Conservation (phyloP, 2,113 vertebrate genomes). For the Desmodus rotundus region DNA sequence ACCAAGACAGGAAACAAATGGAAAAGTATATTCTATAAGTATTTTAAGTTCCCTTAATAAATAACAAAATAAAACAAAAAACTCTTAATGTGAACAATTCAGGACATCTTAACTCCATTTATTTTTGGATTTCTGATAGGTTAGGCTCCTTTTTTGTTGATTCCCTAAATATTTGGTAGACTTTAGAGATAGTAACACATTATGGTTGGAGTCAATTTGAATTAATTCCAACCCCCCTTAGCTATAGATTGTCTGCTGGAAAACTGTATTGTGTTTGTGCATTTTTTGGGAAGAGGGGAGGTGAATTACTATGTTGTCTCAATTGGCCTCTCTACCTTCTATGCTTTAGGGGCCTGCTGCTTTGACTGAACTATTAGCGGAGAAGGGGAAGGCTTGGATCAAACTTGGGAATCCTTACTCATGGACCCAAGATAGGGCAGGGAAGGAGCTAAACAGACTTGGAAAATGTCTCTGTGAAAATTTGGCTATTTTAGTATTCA, state of each 20-base stretch:
- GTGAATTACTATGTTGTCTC: neutral
- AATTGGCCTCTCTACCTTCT: neutral
- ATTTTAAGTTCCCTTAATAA: slow-evolving; percentile 33
- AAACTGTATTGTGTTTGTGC: neutral
- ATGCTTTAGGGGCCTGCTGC: neutral
- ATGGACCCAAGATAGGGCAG: neutral
- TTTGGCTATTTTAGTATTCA: neutral
- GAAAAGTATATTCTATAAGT: neutral
- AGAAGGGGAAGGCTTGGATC: neutral
- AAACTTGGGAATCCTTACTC: neutral
- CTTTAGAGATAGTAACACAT: neutral
- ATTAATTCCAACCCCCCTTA: neutral
- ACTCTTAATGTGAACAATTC: neutral
- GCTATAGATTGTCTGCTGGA: neutral
- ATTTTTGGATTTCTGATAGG: neutral
- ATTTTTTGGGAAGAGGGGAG: neutral
- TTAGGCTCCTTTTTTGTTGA: slow-evolving; percentile 8
- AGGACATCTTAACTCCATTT: slow-evolving; percentile 3
- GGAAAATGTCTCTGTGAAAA: neutral
- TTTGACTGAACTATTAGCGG: neutral
- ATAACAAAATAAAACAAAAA: neutral
- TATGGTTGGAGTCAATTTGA: slow-evolving; percentile 15
- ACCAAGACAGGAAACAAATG: slow-evolving; percentile 27
- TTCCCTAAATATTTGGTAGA: neutral
- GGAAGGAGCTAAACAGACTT: neutral